These are phyloP conservation scores for Caenorhabditis parvicauda DNA, from an alignment of 2,888 invertebrate genomes.

Conservation along the genomic window DNA sequence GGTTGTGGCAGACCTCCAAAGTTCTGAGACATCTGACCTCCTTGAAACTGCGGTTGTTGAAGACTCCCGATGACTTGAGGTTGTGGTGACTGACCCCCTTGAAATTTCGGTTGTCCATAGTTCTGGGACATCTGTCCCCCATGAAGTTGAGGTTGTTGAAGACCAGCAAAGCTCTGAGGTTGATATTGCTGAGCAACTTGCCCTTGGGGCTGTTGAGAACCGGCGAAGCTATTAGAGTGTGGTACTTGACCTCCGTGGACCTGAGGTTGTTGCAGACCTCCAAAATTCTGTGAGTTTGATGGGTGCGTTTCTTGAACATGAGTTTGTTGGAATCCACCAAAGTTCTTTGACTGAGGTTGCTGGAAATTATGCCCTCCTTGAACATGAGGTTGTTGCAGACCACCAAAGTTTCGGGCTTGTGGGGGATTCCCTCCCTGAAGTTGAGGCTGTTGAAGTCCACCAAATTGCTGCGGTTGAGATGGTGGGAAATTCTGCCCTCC, in stretches of 20 bases:
- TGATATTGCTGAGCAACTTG: not conserved
- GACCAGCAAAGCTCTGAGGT: not conserved
- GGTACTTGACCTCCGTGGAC: not conserved
- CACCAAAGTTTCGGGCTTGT: too few species aligned
- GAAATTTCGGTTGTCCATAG: too few species aligned
- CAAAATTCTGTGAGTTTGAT: not conserved
- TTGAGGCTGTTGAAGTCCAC: conserved; percentile 1
- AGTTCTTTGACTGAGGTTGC: too few species aligned
- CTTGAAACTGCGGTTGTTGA: not conserved
- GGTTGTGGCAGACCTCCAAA: not conserved
- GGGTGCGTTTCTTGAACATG: too few species aligned
- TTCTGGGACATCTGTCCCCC: conserved; percentile 5
- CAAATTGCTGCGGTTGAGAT: not conserved
- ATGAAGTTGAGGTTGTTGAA: conserved; percentile 3
- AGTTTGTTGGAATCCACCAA: too few species aligned
- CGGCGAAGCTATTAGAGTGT: too few species aligned
- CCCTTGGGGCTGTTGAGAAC: not conserved
- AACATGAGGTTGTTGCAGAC: not conserved
- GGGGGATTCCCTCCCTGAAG: conserved; percentile 3
- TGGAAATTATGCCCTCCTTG: conserved; percentile 1
- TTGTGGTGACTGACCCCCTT: too few species aligned
- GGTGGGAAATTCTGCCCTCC: not conserved
- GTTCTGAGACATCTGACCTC: not conserved
- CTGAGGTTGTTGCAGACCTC: not conserved
- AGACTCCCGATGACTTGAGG: not conserved